Conservation (phyloP, 2,797 vertebrate genomes). For the Phalanger gymnotis region DNA sequence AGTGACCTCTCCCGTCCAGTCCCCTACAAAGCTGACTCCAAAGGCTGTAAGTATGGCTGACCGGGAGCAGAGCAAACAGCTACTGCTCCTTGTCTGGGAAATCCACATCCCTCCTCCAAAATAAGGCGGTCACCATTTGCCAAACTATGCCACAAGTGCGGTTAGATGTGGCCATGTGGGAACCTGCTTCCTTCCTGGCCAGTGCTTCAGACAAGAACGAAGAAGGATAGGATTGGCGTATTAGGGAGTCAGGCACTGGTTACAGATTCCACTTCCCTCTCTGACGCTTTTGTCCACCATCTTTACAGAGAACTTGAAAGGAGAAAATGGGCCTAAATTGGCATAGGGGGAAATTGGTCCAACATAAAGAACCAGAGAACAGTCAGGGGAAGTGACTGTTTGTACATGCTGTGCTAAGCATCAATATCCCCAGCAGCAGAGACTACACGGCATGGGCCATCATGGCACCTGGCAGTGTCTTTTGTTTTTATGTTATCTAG, state of each 20-base stretch:
- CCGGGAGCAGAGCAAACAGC: not conserved
- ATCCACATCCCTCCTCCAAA: not conserved
- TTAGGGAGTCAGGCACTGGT: not conserved
- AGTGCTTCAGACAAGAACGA: not conserved
- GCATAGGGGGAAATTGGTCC: not conserved
- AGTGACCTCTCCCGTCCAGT: slow-evolving; percentile 82
- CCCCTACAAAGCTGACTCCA: slow-evolving; percentile 85
- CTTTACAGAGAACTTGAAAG: not conserved
- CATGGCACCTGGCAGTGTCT: not conserved
- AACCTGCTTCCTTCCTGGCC: not conserved
- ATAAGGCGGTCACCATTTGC: not conserved
- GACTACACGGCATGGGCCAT: not conserved
- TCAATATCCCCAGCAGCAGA: not conserved
- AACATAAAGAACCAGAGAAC: not conserved
- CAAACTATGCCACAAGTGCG: too few species aligned
- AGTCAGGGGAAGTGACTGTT: not conserved
- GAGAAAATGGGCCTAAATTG: not conserved
- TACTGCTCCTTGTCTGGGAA: not conserved
- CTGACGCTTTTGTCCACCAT: not conserved
- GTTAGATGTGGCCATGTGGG: not conserved
- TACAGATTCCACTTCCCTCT: not conserved
- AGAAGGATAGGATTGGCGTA: not conserved
- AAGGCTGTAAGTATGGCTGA: slow-evolving; percentile 89
- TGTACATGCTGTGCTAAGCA: not conserved
- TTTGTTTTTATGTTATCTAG: not conserved